Evolutionary conservation across 2,113 vertebrate species (phyloP).

Genomic region (Siniperca chuatsi): DNA sequence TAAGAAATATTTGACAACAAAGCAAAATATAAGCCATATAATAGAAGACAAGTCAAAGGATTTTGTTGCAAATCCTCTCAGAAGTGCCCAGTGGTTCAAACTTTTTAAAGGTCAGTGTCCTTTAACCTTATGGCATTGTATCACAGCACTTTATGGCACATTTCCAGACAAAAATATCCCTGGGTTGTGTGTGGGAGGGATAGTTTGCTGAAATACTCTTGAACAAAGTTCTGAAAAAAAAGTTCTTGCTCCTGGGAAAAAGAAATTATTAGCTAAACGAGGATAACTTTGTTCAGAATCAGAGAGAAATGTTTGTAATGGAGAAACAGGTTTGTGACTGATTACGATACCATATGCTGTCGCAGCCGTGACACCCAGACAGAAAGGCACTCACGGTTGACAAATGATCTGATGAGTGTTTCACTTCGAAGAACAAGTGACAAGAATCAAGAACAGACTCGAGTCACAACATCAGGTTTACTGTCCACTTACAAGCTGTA

Average conservation of each 20-base stretch:
- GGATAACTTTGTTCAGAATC: conserved; percentile 27
- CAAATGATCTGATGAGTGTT: conserved; percentile 75
- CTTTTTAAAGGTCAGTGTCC: background rate
- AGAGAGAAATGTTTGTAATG: conserved; percentile 10
- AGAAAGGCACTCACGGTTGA: conserved; percentile 74
- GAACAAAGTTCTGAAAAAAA: conserved; percentile 15
- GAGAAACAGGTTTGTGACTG: conserved; percentile 68
- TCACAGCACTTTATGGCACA: background rate
- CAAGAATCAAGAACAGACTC: conserved; percentile 71
- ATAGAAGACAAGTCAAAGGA: background rate
- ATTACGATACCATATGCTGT: conserved; percentile 70
- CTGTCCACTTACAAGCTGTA: conserved; percentile 33
- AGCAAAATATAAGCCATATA: background rate
- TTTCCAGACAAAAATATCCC: conserved; percentile 2
- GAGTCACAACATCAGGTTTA: conserved; percentile 54
- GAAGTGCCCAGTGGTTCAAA: background rate
- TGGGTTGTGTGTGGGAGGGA: background rate
- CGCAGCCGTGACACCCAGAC: conserved; percentile 64
- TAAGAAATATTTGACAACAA: background rate
- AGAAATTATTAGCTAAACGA: background rate
- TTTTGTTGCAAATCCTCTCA: background rate
- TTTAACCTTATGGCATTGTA: conserved; percentile 9
- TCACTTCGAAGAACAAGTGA: conserved; percentile 78
- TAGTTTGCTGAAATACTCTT: conserved; percentile 22
- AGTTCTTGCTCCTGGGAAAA: conserved; percentile 1